phyloP scores from a whole-genome alignment of 2,797 vertebrate genomes.

The Fratercula arctica region DNA sequence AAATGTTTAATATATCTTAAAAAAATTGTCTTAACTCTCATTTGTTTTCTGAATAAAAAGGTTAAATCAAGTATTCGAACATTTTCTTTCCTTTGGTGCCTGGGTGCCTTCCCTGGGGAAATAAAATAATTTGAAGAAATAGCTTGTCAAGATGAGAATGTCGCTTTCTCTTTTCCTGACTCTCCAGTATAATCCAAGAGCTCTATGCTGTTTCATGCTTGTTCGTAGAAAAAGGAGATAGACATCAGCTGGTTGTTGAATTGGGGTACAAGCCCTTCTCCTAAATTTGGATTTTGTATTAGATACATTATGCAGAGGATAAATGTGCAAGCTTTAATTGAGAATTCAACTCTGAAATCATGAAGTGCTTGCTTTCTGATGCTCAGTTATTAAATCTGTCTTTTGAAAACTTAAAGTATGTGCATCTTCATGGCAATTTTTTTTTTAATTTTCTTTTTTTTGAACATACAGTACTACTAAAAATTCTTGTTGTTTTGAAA shows the following conservation, averaged over 20 bases:
- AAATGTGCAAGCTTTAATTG: slow-evolving; percentile 45
- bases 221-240: not conserved
- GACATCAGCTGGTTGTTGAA: not conserved
- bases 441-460: not conserved
- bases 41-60: not conserved
- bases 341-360: slow-evolving; percentile 52
- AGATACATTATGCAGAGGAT: slow-evolving; percentile 53
- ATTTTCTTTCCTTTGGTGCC: not conserved
- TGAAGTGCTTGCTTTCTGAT: slow-evolving; percentile 57
- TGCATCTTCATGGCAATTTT: slow-evolving; percentile 13
- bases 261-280: not conserved
- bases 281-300: slow-evolving; percentile 67
- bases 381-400: slow-evolving; percentile 57
- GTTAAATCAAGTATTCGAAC: not conserved
- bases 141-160: not conserved
- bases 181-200: not conserved
- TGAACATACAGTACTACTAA: not conserved
- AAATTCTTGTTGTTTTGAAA: not conserved
- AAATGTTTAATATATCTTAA: not conserved
- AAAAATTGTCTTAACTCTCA: not conserved
- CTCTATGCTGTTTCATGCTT: not conserved
- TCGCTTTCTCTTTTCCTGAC: not conserved
- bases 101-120: not conserved
- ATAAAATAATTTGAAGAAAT: not conserved
- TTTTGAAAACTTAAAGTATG: slow-evolving; percentile 39